These are phyloP conservation scores for Heterotis niloticus DNA, from an alignment of 2,113 vertebrate genomes.

Conservation along the genomic window DNA sequence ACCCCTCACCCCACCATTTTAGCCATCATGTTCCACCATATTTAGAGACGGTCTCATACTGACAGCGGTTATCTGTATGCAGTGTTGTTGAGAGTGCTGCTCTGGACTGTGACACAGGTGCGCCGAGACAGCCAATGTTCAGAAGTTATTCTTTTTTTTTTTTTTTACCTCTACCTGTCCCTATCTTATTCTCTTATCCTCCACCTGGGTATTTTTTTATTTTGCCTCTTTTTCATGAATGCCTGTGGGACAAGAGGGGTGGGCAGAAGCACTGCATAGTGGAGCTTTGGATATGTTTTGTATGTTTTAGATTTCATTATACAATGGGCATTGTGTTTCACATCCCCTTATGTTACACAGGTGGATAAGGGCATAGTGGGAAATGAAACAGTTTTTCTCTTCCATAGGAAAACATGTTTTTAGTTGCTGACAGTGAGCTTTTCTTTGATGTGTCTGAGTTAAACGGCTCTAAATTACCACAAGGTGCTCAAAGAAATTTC, in stretches of 20 bases:
- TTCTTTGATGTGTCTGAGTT: neutral
- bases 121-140: too few species aligned
- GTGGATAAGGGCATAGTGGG: neutral
- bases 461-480: neutral
- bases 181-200: neutral
- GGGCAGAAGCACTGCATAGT: neutral
- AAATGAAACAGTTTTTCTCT: neutral
- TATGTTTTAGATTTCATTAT: too few species aligned
- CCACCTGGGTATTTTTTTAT: neutral
- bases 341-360: neutral
- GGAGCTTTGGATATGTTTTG: too few species aligned
- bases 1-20: neutral
- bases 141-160: neutral
- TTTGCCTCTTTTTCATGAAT: neutral
- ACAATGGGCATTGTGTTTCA: too few species aligned
- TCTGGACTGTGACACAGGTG: too few species aligned
- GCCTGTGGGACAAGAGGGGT: neutral
- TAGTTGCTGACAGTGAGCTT: neutral
- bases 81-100: neutral
- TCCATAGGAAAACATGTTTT: neutral
- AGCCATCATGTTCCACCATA: neutral
- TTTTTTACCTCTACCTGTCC: neutral
- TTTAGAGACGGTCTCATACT: slow-evolving; percentile 17
- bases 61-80: slow-evolving; percentile 4
- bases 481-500: neutral